Evolutionary conservation across 2,113 vertebrate species (phyloP).

Genomic region (Cyprichromis sp.): DNA sequence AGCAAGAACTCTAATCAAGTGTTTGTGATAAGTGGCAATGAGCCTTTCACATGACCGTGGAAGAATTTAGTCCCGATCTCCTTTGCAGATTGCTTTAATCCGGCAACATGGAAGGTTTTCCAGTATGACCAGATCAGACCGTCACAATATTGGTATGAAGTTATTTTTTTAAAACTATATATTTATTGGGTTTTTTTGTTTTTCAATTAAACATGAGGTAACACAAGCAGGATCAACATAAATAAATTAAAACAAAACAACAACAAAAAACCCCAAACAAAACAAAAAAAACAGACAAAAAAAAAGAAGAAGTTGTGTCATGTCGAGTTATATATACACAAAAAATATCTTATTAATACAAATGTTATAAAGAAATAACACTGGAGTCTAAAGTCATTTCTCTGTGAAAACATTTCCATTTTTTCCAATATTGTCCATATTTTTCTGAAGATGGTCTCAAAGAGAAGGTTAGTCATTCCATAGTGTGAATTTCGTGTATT

Average conservation of each 20-base stretch:
- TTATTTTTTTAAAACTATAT: background rate
- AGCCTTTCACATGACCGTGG: background rate
- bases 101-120: background rate
- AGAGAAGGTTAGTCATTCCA: background rate
- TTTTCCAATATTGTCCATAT: background rate
- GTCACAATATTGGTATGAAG: background rate
- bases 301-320: background rate
- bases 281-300: rapidly evolving
- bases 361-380: background rate
- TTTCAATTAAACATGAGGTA: background rate
- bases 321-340: background rate
- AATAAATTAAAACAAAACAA: background rate
- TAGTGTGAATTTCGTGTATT: background rate
- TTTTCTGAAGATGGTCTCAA: background rate
- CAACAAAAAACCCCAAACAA: background rate
- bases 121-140: background rate
- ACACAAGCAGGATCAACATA: background rate
- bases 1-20: background rate
- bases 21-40: background rate
- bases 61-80: background rate
- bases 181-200: rapidly evolving
- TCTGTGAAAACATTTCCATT: background rate
- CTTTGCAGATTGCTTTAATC: background rate
- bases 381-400: background rate
- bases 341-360: background rate